These are phyloP conservation scores for Corythornis cristatus DNA, from an alignment of 2,113 vertebrate genomes.

Conservation along the genomic window DNA sequence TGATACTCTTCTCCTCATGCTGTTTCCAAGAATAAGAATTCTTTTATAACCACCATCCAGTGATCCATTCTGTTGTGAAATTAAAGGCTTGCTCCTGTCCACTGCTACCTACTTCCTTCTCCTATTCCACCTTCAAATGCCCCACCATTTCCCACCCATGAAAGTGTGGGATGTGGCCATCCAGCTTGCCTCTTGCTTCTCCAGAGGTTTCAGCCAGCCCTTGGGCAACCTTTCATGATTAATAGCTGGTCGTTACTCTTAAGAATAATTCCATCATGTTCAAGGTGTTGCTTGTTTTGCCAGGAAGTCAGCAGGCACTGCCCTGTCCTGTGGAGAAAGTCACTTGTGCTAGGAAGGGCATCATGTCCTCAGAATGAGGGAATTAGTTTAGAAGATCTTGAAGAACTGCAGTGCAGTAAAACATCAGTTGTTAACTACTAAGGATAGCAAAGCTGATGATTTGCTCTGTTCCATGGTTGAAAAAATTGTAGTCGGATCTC, in stretches of 20 bases:
- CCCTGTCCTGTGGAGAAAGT: neutral
- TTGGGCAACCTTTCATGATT: neutral
- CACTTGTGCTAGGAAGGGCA: neutral
- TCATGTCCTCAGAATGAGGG: neutral
- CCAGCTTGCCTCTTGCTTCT: neutral
- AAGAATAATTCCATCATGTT: neutral
- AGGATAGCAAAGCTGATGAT: neutral
- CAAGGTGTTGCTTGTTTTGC: neutral
- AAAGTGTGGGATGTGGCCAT: neutral
- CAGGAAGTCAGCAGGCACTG: neutral
- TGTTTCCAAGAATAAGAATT: neutral
- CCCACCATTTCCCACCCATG: neutral
- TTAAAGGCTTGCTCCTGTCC: neutral
- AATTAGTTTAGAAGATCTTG: neutral
- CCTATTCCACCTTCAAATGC: neutral
- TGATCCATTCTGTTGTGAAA: neutral
- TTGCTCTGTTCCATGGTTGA: neutral
- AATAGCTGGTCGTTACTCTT: neutral
- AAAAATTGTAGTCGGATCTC: neutral
- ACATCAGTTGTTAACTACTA: neutral
- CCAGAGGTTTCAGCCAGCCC: neutral
- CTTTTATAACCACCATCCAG: neutral
- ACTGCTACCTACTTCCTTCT: neutral
- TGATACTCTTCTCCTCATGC: neutral
- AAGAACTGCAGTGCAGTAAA: neutral